A percentile compares a stretch with the other conserved stretches of the same genome.
These are phyloP conservation scores for Buphagus erythrorhynchus DNA, from an alignment of 2,797 vertebrate species.

Conservation along the genomic window DNA sequence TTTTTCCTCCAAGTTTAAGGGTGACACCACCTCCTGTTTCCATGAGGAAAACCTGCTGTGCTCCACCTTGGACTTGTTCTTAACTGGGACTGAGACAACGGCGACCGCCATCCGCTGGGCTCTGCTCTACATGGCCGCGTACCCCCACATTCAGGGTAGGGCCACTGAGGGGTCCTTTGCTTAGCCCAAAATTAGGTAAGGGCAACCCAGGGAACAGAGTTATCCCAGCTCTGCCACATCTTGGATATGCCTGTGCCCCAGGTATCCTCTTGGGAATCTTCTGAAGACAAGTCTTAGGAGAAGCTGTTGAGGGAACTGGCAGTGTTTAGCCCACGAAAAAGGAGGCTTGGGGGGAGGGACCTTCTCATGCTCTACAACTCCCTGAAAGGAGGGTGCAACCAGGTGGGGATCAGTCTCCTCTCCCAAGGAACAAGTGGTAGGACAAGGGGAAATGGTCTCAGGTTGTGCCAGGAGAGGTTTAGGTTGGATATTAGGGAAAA, in stretches of 20 bases:
- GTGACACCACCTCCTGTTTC: constrained; percentile 77
- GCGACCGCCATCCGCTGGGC: constrained; percentile 87
- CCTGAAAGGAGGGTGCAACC: neutral
- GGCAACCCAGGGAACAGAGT: neutral
- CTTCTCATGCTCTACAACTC: no score
- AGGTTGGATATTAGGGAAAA: neutral
- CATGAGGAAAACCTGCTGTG: constrained; percentile 82
- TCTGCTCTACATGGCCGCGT: constrained; percentile 82
- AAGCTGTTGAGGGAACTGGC: fast-evolving
- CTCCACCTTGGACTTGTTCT: constrained; percentile 87
- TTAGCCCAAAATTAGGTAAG: neutral
- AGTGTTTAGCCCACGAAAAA: neutral
- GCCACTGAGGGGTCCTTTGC: fast-evolving
- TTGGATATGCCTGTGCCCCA: neutral
- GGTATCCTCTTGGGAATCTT: neutral
- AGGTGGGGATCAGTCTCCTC: fast-evolving
- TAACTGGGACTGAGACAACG: constrained; percentile 89
- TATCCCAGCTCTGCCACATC: neutral
- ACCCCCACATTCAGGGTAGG: constrained; percentile 86
- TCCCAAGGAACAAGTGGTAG: neutral
- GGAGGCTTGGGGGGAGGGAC: fast-evolving
- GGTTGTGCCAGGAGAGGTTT: neutral
- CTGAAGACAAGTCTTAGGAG: neutral
- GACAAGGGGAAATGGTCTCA: neutral
- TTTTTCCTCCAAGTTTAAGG: constrained; percentile 9